Base-by-base conservation (phyloP, 92 coral and sea anemone genomes). In the Palythoa caribaeorum region DNA sequence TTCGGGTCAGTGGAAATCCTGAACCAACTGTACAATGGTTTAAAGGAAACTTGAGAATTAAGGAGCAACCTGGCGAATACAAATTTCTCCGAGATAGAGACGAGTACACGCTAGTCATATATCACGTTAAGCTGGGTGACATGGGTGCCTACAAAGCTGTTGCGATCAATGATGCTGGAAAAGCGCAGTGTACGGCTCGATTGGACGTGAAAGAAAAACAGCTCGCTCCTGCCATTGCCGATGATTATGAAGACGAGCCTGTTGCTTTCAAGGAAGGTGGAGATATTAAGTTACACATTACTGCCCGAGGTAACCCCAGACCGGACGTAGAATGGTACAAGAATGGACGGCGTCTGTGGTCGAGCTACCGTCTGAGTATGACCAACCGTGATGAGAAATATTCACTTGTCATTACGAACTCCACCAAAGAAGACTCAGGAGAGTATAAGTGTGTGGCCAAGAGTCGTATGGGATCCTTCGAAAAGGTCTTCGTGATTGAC, bases 321-420 rank as follows among this genome's bases (percentile, higher is more conserved):
- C 99, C 99, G 0, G 96, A 92, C 53, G 90, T 94, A 8, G 96
- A 95, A 75, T 97, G 99, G 99, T 94, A 88, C 87, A 97, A 95
- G 68, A 98, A 97, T 90, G 98, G 96, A 63, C 83, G 86, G 79
- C 91, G 94, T 16, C 84, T 97, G 52, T 88, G 93, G 52, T 90
- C 95, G 92, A 94, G 93, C 55, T 80, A 87, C 52, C 97, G 91
- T 73, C 89, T 90, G 76, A 92, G 79, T 72, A 48, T 97, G 85
- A 84, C 95, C n/a, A 83, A 94, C 19, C 83, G 92, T 60, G 97
- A 97, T 37, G 90, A 88, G 54, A 91, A 84, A 90, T 93, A 85
- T 80, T 93, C 87, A 60, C 88, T 95, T 9, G 89, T 91, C 39
- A 88, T 97, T 38, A 84, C 88, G 19, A 83, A 77, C 65, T 93